phyloP scores from a whole-genome alignment of 2,888 invertebrate species.

The Sclerodermus sp. region DNA sequence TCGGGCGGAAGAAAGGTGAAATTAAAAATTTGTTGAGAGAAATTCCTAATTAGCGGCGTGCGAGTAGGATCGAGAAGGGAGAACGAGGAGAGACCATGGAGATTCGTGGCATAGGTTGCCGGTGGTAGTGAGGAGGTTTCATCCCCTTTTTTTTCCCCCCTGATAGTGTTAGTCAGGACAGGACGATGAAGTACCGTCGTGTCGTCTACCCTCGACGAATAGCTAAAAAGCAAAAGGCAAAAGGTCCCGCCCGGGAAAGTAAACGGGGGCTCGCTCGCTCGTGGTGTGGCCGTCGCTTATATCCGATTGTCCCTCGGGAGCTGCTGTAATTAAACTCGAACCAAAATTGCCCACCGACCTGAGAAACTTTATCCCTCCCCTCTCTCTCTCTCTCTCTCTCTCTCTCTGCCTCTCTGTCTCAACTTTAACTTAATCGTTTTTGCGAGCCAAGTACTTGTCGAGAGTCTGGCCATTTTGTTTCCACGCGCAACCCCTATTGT shows the following conservation, averaged over 20 bases:
- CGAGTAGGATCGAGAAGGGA: too few species aligned
- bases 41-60: slow-evolving; percentile 41
- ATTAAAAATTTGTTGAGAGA: slow-evolving; percentile 47
- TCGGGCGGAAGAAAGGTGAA: slow-evolving; percentile 14
- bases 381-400: not conserved
- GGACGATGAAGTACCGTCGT: too few species aligned
- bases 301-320: slow-evolving; percentile 44
- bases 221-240: too few species aligned
- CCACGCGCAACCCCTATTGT: slow-evolving; percentile 5
- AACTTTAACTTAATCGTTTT: not conserved
- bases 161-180: slow-evolving; percentile 34
- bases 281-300: slow-evolving; percentile 29
- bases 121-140: too few species aligned
- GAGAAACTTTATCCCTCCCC: slow-evolving; percentile 15
- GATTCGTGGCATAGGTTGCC: too few species aligned
- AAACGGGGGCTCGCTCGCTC: slow-evolving; percentile 26
- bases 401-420: not conserved
- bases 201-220: too few species aligned
- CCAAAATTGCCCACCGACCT: slow-evolving; percentile 37
- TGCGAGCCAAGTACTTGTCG: not conserved
- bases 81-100: too few species aligned
- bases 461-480: not conserved
- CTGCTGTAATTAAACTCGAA: slow-evolving; percentile 45
- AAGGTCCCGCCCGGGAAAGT: too few species aligned
- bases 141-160: too few species aligned